A percentile compares a stretch with the other conserved stretches of the same genome.
phyloP scores from a whole-genome alignment of 2,113 vertebrate species.

The Ciconia boyciana region DNA sequence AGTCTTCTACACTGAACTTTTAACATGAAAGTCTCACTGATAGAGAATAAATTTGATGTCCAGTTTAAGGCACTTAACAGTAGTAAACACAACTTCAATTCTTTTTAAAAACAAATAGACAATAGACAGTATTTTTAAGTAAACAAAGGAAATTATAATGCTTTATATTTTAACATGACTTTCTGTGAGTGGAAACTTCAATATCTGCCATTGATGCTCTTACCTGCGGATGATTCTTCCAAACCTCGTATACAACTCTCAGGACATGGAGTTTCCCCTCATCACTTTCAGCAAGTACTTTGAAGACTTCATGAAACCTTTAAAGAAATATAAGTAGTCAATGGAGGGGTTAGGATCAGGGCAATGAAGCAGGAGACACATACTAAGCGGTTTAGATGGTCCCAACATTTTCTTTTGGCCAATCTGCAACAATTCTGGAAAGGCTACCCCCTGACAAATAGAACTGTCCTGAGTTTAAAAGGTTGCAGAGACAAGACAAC shows the following conservation, averaged over 20 bases:
- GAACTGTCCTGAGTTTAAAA: neutral
- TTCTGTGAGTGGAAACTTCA: neutral
- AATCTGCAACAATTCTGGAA: neutral
- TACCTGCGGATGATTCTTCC: constrained; percentile 92
- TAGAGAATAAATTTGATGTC: neutral
- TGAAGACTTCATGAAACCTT: constrained; percentile 93
- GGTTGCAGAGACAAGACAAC: neutral
- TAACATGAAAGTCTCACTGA: neutral
- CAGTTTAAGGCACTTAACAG: neutral
- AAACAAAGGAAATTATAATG: neutral
- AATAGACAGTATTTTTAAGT: neutral
- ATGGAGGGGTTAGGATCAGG: neutral
- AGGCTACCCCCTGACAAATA: neutral
- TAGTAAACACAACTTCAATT: neutral
- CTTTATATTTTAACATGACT: neutral
- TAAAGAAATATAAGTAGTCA: neutral
- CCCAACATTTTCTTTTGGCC: neutral
- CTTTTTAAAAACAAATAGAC: neutral
- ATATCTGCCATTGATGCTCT: neutral
- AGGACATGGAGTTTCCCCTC: constrained; percentile 92
- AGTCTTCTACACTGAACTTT: neutral
- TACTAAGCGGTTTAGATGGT: neutral
- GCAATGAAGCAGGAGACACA: neutral
- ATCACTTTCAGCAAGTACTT: constrained; percentile 84
- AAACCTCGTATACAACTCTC: constrained; percentile 87